Base-by-base conservation (phyloP, 2,113 vertebrate species). In the Albula glossodonta region DNA sequence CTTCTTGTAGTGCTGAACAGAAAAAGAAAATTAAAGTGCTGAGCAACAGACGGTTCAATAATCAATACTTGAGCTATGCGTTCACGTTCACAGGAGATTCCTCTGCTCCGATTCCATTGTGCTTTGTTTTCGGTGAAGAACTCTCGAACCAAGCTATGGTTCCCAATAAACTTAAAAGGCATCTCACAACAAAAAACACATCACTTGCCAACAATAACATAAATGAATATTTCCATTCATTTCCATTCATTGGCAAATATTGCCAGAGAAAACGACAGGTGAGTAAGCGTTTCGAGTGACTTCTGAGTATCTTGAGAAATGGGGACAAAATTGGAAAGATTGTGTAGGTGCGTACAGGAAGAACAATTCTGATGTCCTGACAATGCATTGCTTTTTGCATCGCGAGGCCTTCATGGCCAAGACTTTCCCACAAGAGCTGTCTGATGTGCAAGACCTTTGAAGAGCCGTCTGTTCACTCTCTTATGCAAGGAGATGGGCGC, bases 161-260 rank as follows among this genome's bases (percentile, higher is more conserved):
- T 9, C 84, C 80, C 51, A 86, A 52, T n/a, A 83, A 83, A 22
- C 19, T 83, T 51, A 78, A 87, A 87, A 6, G 74, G 3, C 81
- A 87, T 83, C 51, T 87, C n/a, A 51, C 77, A n/a, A 83, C 74
- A 6, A 87, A 86, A 79, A 6, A 79, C 78, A n/a, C 60, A 1
- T 77, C 85, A 70, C 80, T 82, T 51, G 41, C 31, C 31, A 74
- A 17, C 57, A 86, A 86, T 2, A 31, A 74, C 13, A 53, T 13
- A 2, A 60, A 82, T 31, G 77, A 52, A 41, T 41, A 41, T 41
- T 74, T 86, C 66, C 81, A 53, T 86, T 11, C 85, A 9, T 13
- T 51, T 83, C n/a, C n/a, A n/a, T n/a, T n/a, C n/a, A n/a, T 79
- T 77, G 10, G 70, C 70, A 77, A 77, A 77, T n/a, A 77, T n/a